Evolutionary conservation across 2,888 invertebrate genomes (phyloP).

Genomic region (Pristionchus entomophagus): DNA sequence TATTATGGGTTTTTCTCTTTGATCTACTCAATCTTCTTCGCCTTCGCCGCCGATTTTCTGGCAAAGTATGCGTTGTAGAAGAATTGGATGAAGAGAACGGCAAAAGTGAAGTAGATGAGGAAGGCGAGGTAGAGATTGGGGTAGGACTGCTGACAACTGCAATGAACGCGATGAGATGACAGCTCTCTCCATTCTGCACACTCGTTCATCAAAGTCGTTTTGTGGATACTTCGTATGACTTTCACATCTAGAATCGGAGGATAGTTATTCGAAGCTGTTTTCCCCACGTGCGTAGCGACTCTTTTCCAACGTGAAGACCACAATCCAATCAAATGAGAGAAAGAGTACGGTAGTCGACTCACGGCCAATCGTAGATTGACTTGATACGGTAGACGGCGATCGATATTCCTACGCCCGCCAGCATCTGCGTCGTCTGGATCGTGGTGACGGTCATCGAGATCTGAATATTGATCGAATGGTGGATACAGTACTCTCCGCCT

Average conservation of each 20-base stretch:
- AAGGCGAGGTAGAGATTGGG: conserved; percentile 72
- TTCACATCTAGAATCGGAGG: too few relatives aligned
- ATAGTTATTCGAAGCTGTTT: too few relatives aligned
- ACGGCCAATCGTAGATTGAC: conserved; percentile 56
- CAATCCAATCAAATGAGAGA: too few relatives aligned
- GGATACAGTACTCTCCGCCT: background rate
- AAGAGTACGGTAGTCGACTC: conserved; percentile 45
- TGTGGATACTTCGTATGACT: too few relatives aligned
- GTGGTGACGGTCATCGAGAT: conserved; percentile 73
- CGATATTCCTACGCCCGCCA: conserved; percentile 72
- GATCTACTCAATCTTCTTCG: conserved; percentile 17
- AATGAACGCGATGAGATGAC: too few relatives aligned
- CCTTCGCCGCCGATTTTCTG: conserved; percentile 49
- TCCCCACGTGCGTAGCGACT: too few relatives aligned
- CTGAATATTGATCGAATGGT: conserved; percentile 28
- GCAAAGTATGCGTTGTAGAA: conserved; percentile 68
- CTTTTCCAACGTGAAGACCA: too few relatives aligned
- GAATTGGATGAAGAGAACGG: conserved; percentile 72
- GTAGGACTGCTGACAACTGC: conserved; percentile 72
- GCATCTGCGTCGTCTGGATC: conserved; percentile 73
- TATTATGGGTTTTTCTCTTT: background rate
- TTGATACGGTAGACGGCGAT: conserved; percentile 70
- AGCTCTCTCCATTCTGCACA: too few relatives aligned
- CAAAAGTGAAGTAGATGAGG: conserved; percentile 71
- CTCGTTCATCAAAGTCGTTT: too few relatives aligned